Conservation (phyloP, 2,797 vertebrate genomes). For the Tragelaphus eurycerus region DNA sequence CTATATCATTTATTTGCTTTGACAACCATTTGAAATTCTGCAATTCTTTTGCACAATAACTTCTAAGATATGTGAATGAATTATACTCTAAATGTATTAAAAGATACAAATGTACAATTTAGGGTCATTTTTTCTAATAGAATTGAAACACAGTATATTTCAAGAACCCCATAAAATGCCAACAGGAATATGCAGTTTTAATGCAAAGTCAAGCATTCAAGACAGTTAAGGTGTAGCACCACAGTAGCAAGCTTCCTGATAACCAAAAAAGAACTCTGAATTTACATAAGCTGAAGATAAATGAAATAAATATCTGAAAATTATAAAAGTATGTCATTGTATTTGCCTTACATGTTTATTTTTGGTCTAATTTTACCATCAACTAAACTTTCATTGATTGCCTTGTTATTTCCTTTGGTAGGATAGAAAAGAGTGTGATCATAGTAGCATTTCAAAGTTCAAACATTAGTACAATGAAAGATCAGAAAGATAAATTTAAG, state of each 20-base stretch:
- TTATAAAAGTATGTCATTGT: neutral
- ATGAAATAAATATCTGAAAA: neutral
- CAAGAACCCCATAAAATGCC: neutral
- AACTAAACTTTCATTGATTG: neutral
- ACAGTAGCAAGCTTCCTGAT: neutral
- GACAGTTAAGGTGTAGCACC: neutral
- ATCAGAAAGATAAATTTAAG: neutral
- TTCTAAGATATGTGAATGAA: slow-evolving; percentile 32
- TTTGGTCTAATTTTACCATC: neutral
- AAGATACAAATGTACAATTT: neutral
- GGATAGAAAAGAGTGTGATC: neutral
- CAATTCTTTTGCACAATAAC: neutral
- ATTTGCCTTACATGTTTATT: neutral
- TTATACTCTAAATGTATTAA: neutral
- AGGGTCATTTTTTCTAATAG: neutral
- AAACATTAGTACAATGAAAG: neutral
- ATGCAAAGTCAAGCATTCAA: neutral
- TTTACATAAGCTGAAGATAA: neutral
- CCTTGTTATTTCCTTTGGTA: neutral
- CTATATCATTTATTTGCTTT: neutral
- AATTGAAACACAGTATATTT: slow-evolving; percentile 23
- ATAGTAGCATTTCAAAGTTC: neutral
- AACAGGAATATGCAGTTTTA: neutral
- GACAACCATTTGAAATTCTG: neutral
- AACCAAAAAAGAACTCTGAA: neutral